Evolutionary conservation across 2,113 vertebrate genomes (phyloP), one percentile per base, ranked within the genome.

Genomic region (Seriola quinqueradiata): DNA sequence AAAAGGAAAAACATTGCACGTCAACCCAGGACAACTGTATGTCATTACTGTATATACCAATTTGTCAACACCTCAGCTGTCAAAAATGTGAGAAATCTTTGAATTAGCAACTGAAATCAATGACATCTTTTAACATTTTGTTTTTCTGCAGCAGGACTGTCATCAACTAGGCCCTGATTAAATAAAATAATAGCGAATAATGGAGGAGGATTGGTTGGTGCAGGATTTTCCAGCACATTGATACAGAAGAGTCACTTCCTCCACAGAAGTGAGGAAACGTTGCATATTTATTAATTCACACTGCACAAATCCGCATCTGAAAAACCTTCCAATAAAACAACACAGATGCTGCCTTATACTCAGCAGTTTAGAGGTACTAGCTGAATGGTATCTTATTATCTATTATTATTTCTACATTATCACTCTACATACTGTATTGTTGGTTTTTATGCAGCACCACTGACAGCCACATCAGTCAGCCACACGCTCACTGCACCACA

Each of bases 1-100:
- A 83, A 48, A 36, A 67, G 0, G 7, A 7, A 28, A 88, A 84
- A 75, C 16, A 83, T 4, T 4, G 13, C 42, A 66, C 28, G 38
- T 80, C 40, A 67, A 19, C 40, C 40, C 36, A 25, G 61, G n/a
- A 52, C 52, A 23, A 52, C n/a, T 10, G 8, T 8, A 12, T 61
- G 19, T 64, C 14, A 42, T 34, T 50, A 63, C 32, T 14, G 5
- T 10, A 46, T 6, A 21, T 16, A 55, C 1, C 3, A 3, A 63
- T 42, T 3, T 63, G 70, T 64, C 48, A 70, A 50, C 38, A 19
- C 5, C 28, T 70, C 17, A n/a, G 40, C 5, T 23, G 23, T 52
- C n/a, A 42, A 10, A n/a, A 70, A 34, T 72, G 3, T 38, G 32
- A 50, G 48, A 14, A 48, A 50, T 19, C 48, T 6, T 19, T 21